These are phyloP conservation scores for Chrosomus eos DNA, from an alignment of 2,797 vertebrate species.

Conservation along the genomic window DNA sequence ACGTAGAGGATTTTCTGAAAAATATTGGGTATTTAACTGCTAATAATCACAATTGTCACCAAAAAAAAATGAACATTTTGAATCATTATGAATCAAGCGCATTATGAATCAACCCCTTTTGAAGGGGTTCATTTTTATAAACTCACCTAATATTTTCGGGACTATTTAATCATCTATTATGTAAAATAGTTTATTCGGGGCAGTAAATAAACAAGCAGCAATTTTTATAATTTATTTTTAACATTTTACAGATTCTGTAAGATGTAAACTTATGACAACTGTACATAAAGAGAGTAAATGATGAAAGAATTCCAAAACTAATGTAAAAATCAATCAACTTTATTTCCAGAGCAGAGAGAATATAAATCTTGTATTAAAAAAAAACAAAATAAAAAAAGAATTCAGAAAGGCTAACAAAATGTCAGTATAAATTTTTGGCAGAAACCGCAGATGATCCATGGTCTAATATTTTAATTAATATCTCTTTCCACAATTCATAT, in stretches of 20 bases:
- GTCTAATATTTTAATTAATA: background rate
- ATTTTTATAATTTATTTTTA: no score
- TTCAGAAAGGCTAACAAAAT: background rate
- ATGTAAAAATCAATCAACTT: background rate
- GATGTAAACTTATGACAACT: background rate
- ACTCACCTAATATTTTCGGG: no score
- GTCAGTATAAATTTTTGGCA: background rate
- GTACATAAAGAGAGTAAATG: background rate
- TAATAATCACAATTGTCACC: background rate
- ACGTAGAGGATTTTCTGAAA: background rate
- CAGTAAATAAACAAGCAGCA: background rate
- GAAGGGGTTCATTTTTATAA: no score
- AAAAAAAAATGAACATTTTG: no score
- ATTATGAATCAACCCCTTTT: no score
- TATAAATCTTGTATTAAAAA: background rate
- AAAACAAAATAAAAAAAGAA: background rate
- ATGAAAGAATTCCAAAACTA: no score
- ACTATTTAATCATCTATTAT: no score
- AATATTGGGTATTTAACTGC: background rate
- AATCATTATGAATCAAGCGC: no score
- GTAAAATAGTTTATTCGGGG: no score
- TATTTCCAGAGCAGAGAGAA: background rate
- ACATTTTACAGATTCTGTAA: no score
- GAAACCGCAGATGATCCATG: background rate
- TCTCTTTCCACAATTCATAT: background rate